phyloP scores from a whole-genome alignment of 2,113 vertebrate species.

The Corythoichthys haematopterus region DNA sequence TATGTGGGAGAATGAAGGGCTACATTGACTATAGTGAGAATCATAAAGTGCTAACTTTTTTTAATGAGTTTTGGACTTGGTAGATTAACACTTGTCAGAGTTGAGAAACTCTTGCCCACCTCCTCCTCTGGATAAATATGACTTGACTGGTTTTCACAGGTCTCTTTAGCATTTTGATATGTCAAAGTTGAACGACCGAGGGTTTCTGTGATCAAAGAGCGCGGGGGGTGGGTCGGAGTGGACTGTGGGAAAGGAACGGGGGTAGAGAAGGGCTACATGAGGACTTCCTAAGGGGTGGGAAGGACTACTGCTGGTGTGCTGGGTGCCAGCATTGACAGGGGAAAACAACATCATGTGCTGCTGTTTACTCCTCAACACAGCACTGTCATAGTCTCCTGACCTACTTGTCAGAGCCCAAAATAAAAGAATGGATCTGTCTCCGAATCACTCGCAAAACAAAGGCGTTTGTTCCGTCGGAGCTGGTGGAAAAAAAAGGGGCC shows the following conservation, averaged over 20 bases:
- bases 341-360: conserved; percentile 79
- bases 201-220: conserved; percentile 51
- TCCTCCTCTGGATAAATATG: conserved; percentile 42
- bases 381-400: conserved; percentile 74
- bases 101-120: conserved; percentile 53
- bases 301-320: conserved; percentile 60
- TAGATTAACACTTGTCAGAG: conserved; percentile 63
- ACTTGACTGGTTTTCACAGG: conserved; percentile 31
- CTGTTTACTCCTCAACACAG: conserved; percentile 74
- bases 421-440: conserved; percentile 73
- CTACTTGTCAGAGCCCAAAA: conserved; percentile 77
- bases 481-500: conserved; percentile 8
- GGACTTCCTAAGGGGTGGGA: conserved; percentile 54
- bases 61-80: conserved; percentile 55
- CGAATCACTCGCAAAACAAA: conserved; percentile 65
- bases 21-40: conserved; percentile 8
- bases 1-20: conserved; percentile 6
- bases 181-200: conserved; percentile 63
- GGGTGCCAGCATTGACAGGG: conserved; percentile 67
- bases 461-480: conserved; percentile 56
- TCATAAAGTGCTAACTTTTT: conserved; percentile 1
- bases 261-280: conserved; percentile 37
- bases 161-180: conserved; percentile 56
- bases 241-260: conserved; percentile 31
- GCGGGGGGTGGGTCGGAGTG: conserved; percentile 7